Evolutionary conservation across 2,113 vertebrate genomes (phyloP), one percentile per base, ranked within the genome.

Genomic region (Notarius quadriscutis): DNA sequence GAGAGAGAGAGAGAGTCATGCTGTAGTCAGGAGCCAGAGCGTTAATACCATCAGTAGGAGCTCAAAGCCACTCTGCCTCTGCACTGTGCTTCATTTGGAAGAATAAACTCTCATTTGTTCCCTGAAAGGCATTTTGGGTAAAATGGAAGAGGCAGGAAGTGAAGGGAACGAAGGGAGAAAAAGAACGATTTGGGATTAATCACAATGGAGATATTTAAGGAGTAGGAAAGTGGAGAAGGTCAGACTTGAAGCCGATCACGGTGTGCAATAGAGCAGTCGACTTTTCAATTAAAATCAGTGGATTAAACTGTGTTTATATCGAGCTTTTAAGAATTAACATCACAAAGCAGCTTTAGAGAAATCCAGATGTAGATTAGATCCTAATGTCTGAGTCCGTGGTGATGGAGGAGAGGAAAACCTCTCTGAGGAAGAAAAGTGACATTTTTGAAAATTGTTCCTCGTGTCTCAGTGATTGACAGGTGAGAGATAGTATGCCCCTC

Each of bases 1-100:
- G 78, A 88, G 79, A 88, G 72, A 86, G 89, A 90, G 87, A 86
- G 65, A 85, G 88, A 87, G 65, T 89, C 87, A 90, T 82, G 81
- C 55, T 41, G 57, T 72, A 89, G 58, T 87, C 79, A 84, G 55
- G 65, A 87, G 81, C 83, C 78, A 77, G 75, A 72, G 78, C 51
- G 81, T 17, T 84, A 41, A 83, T 78, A 77, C 7, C 84, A 51
- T 15, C 63, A 71, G 30, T 83, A 20, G 74, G 22, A 63, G 22
- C 65, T 88, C 34, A 20, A 65, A 87, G 58, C 74, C 18, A 25
- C 80, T 84, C 60, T 65, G 50, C 17, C 30, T 81, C 30, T 80
- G 67, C 12, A 10, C 25, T 84, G 58, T 6, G 25, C 87, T 84
- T 85, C 27, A 50, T 67, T 84, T 84, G 83, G 51, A 87, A 69